These are phyloP conservation scores for Odontesthes bonariensis DNA, from an alignment of 2,113 vertebrate species.

Conservation along the genomic window DNA sequence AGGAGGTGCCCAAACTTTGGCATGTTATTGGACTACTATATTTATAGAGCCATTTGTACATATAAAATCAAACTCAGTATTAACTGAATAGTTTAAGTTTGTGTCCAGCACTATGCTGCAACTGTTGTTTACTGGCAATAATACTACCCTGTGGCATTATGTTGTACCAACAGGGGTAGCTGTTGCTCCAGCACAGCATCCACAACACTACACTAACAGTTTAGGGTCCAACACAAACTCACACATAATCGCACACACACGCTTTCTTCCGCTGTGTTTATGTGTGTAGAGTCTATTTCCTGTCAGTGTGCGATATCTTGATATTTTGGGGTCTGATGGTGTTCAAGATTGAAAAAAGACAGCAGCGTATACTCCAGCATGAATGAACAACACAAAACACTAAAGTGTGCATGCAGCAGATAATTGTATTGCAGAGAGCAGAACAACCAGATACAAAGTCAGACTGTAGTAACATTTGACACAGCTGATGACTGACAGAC, in stretches of 20 bases:
- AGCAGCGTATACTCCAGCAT: constrained; percentile 13
- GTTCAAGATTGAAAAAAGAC: constrained; percentile 24
- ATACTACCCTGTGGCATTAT: no score
- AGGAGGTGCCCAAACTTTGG: no score
- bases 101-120: no score
- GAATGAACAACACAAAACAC: constrained; percentile 37
- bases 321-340: constrained; percentile 24
- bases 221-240: constrained; percentile 8
- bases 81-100: no score
- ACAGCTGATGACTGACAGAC: not conserved
- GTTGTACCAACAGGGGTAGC: constrained; percentile 49
- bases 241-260: constrained; percentile 20
- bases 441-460: no score
- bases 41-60: no score
- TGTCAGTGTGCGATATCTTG: constrained; percentile 30
- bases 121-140: no score
- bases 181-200: constrained; percentile 41
- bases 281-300: constrained; percentile 7
- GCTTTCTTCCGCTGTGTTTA: not conserved
- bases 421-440: not conserved
- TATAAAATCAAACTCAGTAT: no score
- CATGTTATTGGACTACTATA: no score
- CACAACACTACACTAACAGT: not conserved
- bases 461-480: not conserved
- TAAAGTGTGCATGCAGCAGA: not conserved